A percentile compares a stretch with the other conserved stretches of the same genome.
These are phyloP conservation scores for Saiga tatarica DNA, from an alignment of 2,113 vertebrate species.

Conservation along the genomic window DNA sequence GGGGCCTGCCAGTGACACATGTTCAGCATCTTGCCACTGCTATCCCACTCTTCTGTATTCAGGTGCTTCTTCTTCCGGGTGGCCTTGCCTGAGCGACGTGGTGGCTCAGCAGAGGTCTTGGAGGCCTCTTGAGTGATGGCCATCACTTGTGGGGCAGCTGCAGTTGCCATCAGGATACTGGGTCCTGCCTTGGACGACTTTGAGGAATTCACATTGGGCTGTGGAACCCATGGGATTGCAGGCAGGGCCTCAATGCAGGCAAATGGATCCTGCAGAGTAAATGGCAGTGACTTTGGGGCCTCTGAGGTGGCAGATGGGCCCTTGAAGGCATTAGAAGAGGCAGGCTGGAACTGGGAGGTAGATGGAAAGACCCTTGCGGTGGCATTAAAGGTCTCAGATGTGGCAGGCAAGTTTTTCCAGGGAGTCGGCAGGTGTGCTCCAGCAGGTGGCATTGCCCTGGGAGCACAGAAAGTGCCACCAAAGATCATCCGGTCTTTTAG, in stretches of 20 bases:
- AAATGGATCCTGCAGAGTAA: slow-evolving; percentile 46
- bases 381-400: slow-evolving; percentile 37
- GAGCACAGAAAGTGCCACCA: slow-evolving; percentile 50
- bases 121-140: slow-evolving; percentile 9
- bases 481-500: slow-evolving; percentile 67
- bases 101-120: neutral
- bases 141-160: slow-evolving; percentile 11
- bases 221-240: neutral
- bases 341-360: slow-evolving; percentile 63
- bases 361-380: slow-evolving; percentile 40
- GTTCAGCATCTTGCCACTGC: neutral
- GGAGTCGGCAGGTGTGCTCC: slow-evolving; percentile 18
- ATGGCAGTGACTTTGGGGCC: slow-evolving; percentile 54
- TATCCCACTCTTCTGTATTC: slow-evolving; percentile 20
- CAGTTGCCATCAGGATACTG: slow-evolving; percentile 8
- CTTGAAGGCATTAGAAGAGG: slow-evolving; percentile 30
- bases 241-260: slow-evolving; percentile 49
- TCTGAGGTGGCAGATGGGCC: slow-evolving; percentile 30
- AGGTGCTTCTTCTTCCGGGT: slow-evolving; percentile 73
- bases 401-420: slow-evolving; percentile 38
- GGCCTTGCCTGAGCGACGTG: slow-evolving; percentile 46
- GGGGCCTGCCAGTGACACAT: slow-evolving; percentile 13
- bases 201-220: neutral
- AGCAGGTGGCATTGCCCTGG: neutral
- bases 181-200: neutral